Base-by-base conservation (phyloP, 2,888 invertebrate species). In the Molanna angustata region DNA sequence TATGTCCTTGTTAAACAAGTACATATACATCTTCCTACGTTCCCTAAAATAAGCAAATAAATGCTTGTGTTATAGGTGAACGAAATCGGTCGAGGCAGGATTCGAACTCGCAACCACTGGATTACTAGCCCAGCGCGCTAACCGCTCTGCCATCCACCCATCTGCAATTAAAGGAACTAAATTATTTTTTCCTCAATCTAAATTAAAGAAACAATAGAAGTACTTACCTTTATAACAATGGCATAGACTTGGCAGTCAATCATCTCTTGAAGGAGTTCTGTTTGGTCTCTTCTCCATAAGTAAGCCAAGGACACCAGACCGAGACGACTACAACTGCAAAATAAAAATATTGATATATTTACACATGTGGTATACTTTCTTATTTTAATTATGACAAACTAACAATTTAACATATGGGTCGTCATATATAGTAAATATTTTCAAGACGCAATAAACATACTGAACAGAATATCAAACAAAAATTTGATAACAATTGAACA, bases 201-300 rank as follows among this genome's bases (percentile, higher is more conserved):
- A n/a, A n/a, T n/a, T n/a, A n/a, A n/a, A n/a, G n/a, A n/a, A n/a
- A n/a, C n/a, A n/a, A n/a, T n/a, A n/a, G n/a, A n/a, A n/a, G n/a
- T n/a, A n/a, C n/a, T 43, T 57, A 97, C 95, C 85, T 99, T 99
- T 62, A 99, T 94, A 56, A 99, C 80, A 65, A 99, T 88, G 51
- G 98, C 96, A 67, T 95, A 86, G 59, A 99, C 82, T 64, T 88
- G 86, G 69, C 89, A 90, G 62, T 85, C 85, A 67, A 99, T 94
- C 97, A 99, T 99, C 80, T 98, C 97, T 69, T 91, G 86, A 53
- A 99, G 76, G 59, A 99, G 77, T 71, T 94, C 92, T 66, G 85
- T 84, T 78, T 99, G 99, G 72, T 98, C 90, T 67, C 94, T 79
- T 70, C 92, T 85, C 99, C 99, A 99, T 61, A 99, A 78, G 76